Evolutionary conservation across 2,797 vertebrate species (phyloP).

Genomic region (Leontocebus nigricollis): DNA sequence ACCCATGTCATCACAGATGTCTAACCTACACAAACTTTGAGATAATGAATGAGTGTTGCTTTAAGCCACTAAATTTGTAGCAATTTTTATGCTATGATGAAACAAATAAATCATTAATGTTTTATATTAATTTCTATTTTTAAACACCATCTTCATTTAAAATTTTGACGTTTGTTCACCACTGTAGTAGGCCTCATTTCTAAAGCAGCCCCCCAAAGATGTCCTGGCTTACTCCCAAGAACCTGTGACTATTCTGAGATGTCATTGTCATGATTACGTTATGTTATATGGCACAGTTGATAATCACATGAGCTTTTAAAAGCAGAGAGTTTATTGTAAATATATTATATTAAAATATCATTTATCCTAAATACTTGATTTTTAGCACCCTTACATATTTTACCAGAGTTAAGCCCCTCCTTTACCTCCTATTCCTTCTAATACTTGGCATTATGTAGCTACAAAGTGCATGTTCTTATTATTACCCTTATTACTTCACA

Average conservation of each 20-base stretch:
- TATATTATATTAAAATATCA: background rate
- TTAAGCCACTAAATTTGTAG: background rate
- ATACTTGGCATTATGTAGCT: background rate
- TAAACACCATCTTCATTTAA: background rate
- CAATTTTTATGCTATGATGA: background rate
- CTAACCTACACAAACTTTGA: background rate
- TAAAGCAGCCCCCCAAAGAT: background rate
- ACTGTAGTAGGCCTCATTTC: background rate
- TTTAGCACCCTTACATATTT: background rate
- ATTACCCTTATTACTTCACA: background rate
- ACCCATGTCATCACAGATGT: background rate
- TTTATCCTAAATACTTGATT: background rate
- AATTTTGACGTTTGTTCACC: background rate
- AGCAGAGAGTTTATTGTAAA: background rate
- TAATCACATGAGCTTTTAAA: background rate
- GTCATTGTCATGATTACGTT: background rate
- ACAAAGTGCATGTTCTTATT: background rate
- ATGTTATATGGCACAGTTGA: background rate
- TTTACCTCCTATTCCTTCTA: background rate
- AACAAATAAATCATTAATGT: background rate
- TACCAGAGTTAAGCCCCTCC: background rate
- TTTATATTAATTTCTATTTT: background rate
- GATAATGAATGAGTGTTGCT: background rate
- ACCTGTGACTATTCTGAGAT: background rate
- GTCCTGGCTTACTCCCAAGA: background rate